phyloP scores from a whole-genome alignment of 2,113 vertebrate species.

The Leptodactylus fuscus region DNA sequence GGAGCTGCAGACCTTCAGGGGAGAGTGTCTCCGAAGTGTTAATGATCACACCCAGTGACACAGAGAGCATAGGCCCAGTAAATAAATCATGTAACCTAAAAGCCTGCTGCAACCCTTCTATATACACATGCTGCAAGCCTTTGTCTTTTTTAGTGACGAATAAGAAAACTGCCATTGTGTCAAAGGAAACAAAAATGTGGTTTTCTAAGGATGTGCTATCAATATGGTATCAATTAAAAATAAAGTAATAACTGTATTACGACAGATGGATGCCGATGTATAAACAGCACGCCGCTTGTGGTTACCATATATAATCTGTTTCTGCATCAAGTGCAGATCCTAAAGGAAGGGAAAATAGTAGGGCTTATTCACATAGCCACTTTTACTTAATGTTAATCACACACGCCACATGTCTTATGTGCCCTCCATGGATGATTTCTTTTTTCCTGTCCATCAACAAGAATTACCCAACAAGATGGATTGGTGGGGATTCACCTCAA shows the following conservation, averaged over 20 bases:
- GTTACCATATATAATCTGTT: too few relatives aligned
- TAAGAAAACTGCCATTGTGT: neutral
- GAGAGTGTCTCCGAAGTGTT: constrained; percentile 17
- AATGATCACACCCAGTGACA: constrained; percentile 37
- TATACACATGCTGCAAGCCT: constrained; percentile 17
- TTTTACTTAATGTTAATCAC: too few relatives aligned
- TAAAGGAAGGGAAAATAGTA: too few relatives aligned
- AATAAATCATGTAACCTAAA: constrained; percentile 3
- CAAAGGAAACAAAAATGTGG: neutral
- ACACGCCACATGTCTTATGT: too few relatives aligned
- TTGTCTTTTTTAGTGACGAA: neutral
- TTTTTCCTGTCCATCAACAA: too few relatives aligned
- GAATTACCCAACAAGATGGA: too few relatives aligned
- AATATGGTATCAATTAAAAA: neutral
- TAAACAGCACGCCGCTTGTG: neutral
- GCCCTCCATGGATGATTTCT: too few relatives aligned
- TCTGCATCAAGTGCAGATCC: too few relatives aligned
- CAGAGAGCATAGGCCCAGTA: constrained; percentile 15
- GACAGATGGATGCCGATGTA: too few relatives aligned
- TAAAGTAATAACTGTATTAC: too few relatives aligned
- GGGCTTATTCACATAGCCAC: too few relatives aligned
- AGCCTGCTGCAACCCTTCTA: neutral
- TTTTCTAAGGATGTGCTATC: neutral
- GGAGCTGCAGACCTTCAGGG: constrained; percentile 50
- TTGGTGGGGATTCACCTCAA: too few relatives aligned